These are phyloP conservation scores for Cyprinus carpio DNA, from an alignment of 2,113 vertebrate species.

Conservation along the genomic window DNA sequence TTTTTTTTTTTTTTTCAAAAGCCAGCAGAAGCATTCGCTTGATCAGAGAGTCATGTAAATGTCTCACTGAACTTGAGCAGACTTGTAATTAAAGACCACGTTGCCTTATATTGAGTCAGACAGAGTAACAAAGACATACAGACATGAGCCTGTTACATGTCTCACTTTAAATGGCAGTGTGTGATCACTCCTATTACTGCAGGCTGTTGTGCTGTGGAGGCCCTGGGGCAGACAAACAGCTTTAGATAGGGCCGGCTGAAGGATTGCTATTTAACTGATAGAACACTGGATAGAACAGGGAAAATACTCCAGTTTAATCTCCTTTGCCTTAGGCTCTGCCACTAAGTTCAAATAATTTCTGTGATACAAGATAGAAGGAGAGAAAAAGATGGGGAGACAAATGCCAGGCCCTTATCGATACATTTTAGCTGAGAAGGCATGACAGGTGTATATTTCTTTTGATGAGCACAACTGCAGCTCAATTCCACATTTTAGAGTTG, in stretches of 20 bases:
- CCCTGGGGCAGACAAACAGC: constrained; percentile 59
- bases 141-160: constrained; percentile 42
- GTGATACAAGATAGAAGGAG: constrained; percentile 46
- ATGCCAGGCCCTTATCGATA: constrained; percentile 64
- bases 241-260: constrained; percentile 62
- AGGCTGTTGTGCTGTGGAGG: constrained; percentile 49
- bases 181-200: constrained; percentile 55
- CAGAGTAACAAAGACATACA: constrained; percentile 48
- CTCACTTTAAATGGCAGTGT: constrained; percentile 41
- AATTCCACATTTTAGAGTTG: constrained; percentile 62
- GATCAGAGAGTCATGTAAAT: constrained; percentile 12
- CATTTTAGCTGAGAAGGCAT: constrained; percentile 61
- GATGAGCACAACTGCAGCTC: constrained; percentile 70
- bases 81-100: constrained; percentile 39
- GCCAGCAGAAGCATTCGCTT: not conserved
- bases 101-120: constrained; percentile 39
- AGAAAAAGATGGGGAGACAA: constrained; percentile 39
- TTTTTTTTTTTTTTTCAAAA: not conserved
- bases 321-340: constrained; percentile 60
- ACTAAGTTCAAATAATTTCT: constrained; percentile 71
- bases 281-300: constrained; percentile 45
- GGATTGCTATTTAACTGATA: constrained; percentile 57
- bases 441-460: constrained; percentile 68
- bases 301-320: constrained; percentile 26
- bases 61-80: constrained; percentile 34